Evolutionary conservation across 2,888 invertebrate species (phyloP), one percentile per base, ranked within the genome.

Genomic region (Megamerina dolium): DNA sequence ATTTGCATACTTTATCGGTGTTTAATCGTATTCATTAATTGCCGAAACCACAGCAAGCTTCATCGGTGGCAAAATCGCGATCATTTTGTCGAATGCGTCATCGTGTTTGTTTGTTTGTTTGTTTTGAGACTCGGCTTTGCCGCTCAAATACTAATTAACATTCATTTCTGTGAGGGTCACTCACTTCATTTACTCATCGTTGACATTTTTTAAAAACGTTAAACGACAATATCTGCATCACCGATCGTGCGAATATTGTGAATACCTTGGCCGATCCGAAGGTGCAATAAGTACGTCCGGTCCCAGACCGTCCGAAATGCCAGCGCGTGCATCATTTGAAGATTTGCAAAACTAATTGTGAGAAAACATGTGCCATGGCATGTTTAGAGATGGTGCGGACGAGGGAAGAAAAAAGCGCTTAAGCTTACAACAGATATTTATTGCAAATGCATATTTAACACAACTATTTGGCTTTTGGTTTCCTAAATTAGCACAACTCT

Each of bases 201-300:
- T 50, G 48, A 48, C 50, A 50, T 48, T 50, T 46, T 50, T 48
- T 46, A 40, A 33, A 41, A 41, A 43, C 41, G 37, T 41, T 27
- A 48, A 44, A 37, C 40, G 35, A n/a, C n/a, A n/a, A n/a, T n/a
- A 45, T 32, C 20, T 27, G 31, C 43, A 20, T 20, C 39, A n/a
- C 38, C 29, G 42, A 50, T 41, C 46, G 49, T 49, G 49, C 46
- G 49, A 49, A 49, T 33, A 34, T 43, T 40, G 37, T n/a, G n/a
- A n/a, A n/a, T n/a, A n/a, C n/a, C n/a, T n/a, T n/a, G n/a, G n/a
- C n/a, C n/a, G n/a, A n/a, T n/a, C n/a, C n/a, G n/a, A n/a, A n/a
- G n/a, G n/a, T n/a, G n/a, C n/a, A n/a, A n/a, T n/a, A n/a, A n/a
- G n/a, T n/a, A n/a, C n/a, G n/a, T n/a, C n/a, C n/a, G n/a, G n/a